Evolutionary conservation across 2,888 invertebrate genomes (phyloP).

Genomic region (Stenurella melanura): DNA sequence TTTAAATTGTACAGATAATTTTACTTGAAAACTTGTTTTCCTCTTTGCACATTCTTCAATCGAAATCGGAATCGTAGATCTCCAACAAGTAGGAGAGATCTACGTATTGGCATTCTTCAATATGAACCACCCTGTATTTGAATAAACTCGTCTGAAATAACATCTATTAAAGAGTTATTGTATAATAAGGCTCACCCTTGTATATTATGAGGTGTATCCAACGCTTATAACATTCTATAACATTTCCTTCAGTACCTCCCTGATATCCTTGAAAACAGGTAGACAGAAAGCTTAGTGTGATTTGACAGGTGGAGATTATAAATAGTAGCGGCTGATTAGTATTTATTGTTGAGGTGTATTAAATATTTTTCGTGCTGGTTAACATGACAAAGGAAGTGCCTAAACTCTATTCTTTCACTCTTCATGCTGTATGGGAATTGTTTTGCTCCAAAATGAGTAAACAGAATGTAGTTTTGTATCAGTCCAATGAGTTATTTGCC

Average conservation of each 20-base stretch:
- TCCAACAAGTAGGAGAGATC: no score
- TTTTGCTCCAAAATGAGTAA: no score
- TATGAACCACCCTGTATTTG: background rate
- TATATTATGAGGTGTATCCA: background rate
- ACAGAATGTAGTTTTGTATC: no score
- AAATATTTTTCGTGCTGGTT: constrained; percentile 5
- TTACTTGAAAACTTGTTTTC: no score
- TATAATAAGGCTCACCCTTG: background rate
- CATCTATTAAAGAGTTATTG: background rate
- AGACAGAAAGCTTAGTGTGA: background rate
- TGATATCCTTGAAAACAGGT: constrained; percentile 23
- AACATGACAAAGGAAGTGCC: background rate
- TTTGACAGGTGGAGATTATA: constrained; percentile 22
- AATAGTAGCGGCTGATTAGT: constrained; percentile 17
- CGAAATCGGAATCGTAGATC: no score
- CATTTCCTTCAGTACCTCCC: constrained; percentile 3
- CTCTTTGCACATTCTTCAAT: no score
- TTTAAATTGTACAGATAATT: no score
- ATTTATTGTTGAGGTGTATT: constrained; percentile 15
- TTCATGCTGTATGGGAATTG: background rate
- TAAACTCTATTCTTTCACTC: background rate
- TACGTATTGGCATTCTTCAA: background rate
- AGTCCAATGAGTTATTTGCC: no score
- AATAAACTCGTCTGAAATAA: background rate
- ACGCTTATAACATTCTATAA: constrained; percentile 5